Evolutionary conservation across 1,140 invertebrate species (phyloP), one percentile per base, ranked within the genome.

Genomic region (Brachionus angularis): DNA sequence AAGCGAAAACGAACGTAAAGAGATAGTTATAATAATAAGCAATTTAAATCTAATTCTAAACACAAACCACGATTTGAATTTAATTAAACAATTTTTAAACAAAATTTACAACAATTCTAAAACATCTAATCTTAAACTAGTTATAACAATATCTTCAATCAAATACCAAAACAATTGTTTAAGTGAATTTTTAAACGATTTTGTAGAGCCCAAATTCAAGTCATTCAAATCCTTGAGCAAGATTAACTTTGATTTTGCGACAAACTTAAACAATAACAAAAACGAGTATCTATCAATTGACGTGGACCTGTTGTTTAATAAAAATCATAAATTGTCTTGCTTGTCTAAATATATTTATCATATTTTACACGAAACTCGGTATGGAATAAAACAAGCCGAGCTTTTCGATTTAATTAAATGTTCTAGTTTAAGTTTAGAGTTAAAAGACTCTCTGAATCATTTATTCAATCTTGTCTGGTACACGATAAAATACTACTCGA

Each of bases 401-500:
- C 23, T 33, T 10, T 12, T 58, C 21, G 33, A 58, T 23, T 14
- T 58, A 3, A 21, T 58, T 8, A 3, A 18, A n/a, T 39, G 36
- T 18, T 39, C 18, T 14, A 14, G 25, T 12, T 12, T 21, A 39
- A 36, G 12, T 39, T n/a, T 23, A 36, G 10, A 58, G 23, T n/a
- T 21, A n/a, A 23, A 58, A 7, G 18, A 58, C 21, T 58, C 36
- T 12, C 21, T 58, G 23, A 25, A 21, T 12, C 53, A 58, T 18
- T 31, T 21, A 33, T 34, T 55, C 10, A 55, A 31, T 31, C n/a
- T 58, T 12, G 39, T 58, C 12, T 58, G 53, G 53, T 58, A 58
- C 18, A 34, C 53, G 23, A 58, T 58, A 31, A 58, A 58, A 39
- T 58, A 58, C 25, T 58, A 39, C 39, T 39, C 53, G n/a, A 58